phyloP scores from a whole-genome alignment of 2,113 vertebrate species.

The Otis tarda region DNA sequence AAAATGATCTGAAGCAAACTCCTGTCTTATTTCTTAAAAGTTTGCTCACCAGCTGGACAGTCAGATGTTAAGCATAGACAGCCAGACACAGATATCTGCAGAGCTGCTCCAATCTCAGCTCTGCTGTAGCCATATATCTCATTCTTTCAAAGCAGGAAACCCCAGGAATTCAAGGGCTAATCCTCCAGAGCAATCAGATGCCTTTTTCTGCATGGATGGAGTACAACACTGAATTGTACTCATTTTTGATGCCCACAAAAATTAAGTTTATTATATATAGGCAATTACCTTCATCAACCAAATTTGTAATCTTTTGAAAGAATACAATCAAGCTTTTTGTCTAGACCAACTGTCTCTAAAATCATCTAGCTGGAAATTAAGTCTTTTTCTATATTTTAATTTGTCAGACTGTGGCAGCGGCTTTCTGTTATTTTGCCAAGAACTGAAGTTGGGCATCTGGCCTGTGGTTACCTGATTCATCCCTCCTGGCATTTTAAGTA shows the following conservation, averaged over 20 bases:
- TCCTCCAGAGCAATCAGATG: background rate
- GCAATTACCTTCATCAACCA: background rate
- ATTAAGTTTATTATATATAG: background rate
- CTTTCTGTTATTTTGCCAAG: slow-evolving; percentile 1
- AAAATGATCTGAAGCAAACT: background rate
- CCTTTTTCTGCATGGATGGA: background rate
- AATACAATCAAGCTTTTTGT: background rate
- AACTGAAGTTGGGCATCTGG: background rate
- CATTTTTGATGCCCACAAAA: background rate
- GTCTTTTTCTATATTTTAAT: background rate
- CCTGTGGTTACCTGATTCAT: slow-evolving; percentile 28
- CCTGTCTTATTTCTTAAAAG: background rate
- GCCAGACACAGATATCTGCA: background rate
- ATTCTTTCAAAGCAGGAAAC: background rate
- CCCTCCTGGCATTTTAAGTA: background rate
- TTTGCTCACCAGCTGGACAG: background rate
- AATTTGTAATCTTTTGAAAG: background rate
- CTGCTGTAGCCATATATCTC: background rate
- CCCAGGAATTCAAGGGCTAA: background rate
- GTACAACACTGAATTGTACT: background rate
- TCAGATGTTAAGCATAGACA: background rate
- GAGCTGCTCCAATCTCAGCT: background rate
- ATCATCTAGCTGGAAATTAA: background rate
- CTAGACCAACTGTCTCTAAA: background rate
- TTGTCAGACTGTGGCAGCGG: background rate